Evolutionary conservation across 2,888 invertebrate genomes (phyloP).

Genomic region (Baronia brevicornis): DNA sequence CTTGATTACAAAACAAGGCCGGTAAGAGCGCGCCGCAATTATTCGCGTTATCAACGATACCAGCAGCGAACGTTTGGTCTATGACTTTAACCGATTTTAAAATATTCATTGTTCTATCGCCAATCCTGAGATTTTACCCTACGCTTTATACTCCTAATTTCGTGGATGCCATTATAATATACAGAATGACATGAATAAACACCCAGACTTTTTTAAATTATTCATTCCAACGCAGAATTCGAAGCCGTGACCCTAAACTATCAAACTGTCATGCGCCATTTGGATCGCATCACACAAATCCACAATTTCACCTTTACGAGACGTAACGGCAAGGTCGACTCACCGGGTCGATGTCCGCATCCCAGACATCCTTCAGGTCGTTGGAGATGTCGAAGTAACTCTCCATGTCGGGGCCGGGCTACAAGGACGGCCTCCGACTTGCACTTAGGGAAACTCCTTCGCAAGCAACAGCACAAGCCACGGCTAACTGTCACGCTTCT

Average conservation of each 20-base stretch:
- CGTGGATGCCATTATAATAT: too few relatives aligned
- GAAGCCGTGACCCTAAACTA: too few relatives aligned
- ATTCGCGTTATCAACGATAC: slow-evolving; percentile 27
- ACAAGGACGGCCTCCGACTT: slow-evolving; percentile 51
- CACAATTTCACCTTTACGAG: slow-evolving; percentile 28
- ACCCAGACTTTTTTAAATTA: too few relatives aligned
- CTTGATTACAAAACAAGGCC: slow-evolving; percentile 42
- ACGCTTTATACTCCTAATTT: too few relatives aligned
- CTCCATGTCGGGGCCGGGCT: slow-evolving; percentile 77
- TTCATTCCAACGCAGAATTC: too few relatives aligned
- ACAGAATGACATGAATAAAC: too few relatives aligned
- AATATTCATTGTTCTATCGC: slow-evolving; percentile 1
- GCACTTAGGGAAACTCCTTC: slow-evolving; percentile 40
- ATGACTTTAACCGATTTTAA: slow-evolving; percentile 13
- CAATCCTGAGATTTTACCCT: too few relatives aligned
- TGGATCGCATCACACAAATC: slow-evolving; percentile 11
- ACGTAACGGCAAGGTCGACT: slow-evolving; percentile 68
- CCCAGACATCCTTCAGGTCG: slow-evolving; percentile 87
- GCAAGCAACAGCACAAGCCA: slow-evolving; percentile 45
- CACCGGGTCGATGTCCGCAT: slow-evolving; percentile 88
- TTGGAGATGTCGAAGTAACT: slow-evolving; percentile 84
- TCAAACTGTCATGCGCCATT: neutral
- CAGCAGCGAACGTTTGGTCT: slow-evolving; percentile 19
- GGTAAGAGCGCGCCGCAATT: slow-evolving; percentile 19
- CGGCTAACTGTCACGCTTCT: slow-evolving; percentile 55